phyloP scores from a whole-genome alignment of 2,888 invertebrate genomes.

The Spilarctia lutea region DNA sequence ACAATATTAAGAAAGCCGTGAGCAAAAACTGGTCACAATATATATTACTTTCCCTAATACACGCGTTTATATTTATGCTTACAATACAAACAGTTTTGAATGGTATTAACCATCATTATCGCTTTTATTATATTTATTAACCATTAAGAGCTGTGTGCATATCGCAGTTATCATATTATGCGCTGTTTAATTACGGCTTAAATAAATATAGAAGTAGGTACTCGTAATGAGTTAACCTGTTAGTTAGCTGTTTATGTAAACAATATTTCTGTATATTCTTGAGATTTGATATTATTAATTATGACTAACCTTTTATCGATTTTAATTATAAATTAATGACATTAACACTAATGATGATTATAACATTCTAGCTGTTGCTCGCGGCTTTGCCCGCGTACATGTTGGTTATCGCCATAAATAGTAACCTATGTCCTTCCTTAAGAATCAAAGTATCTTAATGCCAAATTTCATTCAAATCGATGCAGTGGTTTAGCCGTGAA shows the following conservation, averaged over 20 bases:
- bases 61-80: slow-evolving; percentile 1
- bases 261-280: not conserved
- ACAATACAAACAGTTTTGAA: slow-evolving; percentile 4
- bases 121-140: not conserved
- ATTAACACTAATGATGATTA: not conserved
- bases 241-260: not conserved
- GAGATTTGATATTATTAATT: not conserved
- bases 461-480: no score
- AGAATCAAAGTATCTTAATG: no score
- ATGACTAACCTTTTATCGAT: not conserved
- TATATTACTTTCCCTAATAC: not conserved
- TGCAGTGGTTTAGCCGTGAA: no score
- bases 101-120: slow-evolving; percentile 12
- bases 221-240: not conserved
- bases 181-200: slow-evolving; percentile 6
- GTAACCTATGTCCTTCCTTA: no score
- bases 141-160: not conserved
- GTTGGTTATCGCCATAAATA: no score
- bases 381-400: no score
- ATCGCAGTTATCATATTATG: slow-evolving; percentile 1
- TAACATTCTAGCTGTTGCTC: no score
- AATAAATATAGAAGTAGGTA: not conserved
- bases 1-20: not conserved
- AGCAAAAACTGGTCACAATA: not conserved
- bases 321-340: not conserved